phyloP scores from a whole-genome alignment of 2,113 vertebrate genomes.

The Ictidomys tridecemlineatus region DNA sequence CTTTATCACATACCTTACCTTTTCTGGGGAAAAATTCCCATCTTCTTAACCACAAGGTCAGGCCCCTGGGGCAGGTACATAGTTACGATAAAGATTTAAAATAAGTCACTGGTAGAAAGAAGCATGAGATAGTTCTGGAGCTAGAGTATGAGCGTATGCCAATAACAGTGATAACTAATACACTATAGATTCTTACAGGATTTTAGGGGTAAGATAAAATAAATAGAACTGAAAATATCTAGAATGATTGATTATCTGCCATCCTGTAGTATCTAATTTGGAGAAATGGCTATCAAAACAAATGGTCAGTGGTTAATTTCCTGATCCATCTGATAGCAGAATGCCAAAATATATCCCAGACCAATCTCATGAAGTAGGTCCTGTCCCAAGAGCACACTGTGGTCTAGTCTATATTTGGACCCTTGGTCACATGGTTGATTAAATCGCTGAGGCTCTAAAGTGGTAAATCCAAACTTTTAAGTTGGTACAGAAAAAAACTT shows the following conservation, averaged over 20 bases:
- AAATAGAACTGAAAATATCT: not conserved
- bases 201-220: not conserved
- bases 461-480: not conserved
- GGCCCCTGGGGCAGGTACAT: not conserved
- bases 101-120: constrained; percentile 48
- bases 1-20: constrained; percentile 47
- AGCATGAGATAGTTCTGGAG: not conserved
- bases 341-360: not conserved
- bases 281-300: not conserved
- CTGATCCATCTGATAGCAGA: not conserved
- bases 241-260: not conserved
- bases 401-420: not conserved
- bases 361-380: not conserved
- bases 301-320: not conserved
- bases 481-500: constrained; percentile 4
- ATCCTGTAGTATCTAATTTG: not conserved
- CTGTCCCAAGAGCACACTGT: not conserved
- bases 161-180: not conserved
- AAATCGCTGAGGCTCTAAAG: not conserved
- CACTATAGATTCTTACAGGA: not conserved
- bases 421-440: not conserved
- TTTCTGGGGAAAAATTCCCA: constrained; percentile 21
- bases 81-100: constrained; percentile 49
- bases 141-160: not conserved
- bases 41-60: constrained; percentile 40